Evolutionary conservation across 2,113 vertebrate genomes (phyloP), one percentile per base, ranked within the genome.

Genomic region (Alexandromys fortis): DNA sequence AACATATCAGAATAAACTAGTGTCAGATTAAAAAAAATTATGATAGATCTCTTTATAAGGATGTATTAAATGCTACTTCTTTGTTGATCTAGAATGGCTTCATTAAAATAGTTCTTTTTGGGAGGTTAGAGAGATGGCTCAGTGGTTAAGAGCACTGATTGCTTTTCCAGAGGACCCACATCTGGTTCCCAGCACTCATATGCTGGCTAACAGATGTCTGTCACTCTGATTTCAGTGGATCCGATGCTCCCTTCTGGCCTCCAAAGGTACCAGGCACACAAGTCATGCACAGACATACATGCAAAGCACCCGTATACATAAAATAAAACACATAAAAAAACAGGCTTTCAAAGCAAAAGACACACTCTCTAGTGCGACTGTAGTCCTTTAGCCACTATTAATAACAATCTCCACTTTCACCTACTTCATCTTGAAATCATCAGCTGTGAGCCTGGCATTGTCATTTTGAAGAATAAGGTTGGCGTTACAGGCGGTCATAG

Each of bases 351-450:
- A 92, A 72, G 30, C 83, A 86, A 94, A 35, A 67, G 76, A 42
- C 11, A 26, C 7, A 5, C 73, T 94, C 28, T 76, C 76, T 61
- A 79, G 28, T 73, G 14, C 14, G 42, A 14, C 13, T 2, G 10
- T 26, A 21, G 77, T 61, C 58, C 19, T 63, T 85, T 86, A 47
- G 76, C 65, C 47, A 75, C n/a, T 78, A 49, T 10, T 28, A 35
- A 61, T 78, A 90, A 65, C 8, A 65, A 63, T 61, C 30, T 33
- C 61, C 49, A 65, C 67, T 68, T 92, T 70, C 49, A 98, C 98
- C 96, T 98, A 99, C 99, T 99, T 99, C 93, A 98, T 95, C 89
- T 97, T 98, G 97, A 99, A 99, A 97, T 99, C 99, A 1, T 99
- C 99, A 0, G 98, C 98, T 0, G 99, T 98, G 96, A 99, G 98